Evolutionary conservation across 2,888 invertebrate species (phyloP).

Genomic region (Scaptomyza tumidula): DNA sequence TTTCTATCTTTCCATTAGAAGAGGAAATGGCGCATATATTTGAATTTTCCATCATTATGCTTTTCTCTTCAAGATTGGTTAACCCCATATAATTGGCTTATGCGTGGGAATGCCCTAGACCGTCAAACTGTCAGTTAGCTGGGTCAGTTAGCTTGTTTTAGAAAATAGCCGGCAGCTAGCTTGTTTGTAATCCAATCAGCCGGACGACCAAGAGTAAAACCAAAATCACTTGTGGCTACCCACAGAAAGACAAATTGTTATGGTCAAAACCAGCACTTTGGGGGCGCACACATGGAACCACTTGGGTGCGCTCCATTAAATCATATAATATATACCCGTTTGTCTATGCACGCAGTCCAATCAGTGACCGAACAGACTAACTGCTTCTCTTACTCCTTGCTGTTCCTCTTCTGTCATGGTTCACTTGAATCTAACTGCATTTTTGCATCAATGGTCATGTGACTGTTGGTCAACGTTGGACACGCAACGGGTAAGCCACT

Average conservation of each 20-base stretch:
- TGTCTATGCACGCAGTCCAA: constrained; percentile 37
- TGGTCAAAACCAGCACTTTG: constrained; percentile 58
- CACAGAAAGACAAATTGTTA: constrained; percentile 48
- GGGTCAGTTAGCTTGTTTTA: constrained; percentile 14
- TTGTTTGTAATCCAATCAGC: constrained; percentile 59
- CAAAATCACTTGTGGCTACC: constrained; percentile 41
- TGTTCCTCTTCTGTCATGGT: constrained; percentile 23
- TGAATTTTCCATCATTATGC: constrained; percentile 1
- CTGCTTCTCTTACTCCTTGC: constrained; percentile 11
- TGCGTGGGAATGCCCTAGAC: constrained; percentile 70
- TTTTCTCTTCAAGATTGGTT: constrained; percentile 27
- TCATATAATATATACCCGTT: constrained; percentile 46
- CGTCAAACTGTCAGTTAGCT: constrained; percentile 10
- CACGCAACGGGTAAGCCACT: constrained; percentile 60
- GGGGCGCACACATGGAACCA: constrained; percentile 37
- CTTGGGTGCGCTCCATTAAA: constrained; percentile 73
- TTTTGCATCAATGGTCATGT: constrained; percentile 77
- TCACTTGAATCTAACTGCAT: constrained; percentile 66
- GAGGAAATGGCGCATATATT: constrained; percentile 40
- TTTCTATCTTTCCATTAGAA: constrained; percentile 6
- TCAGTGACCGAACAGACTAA: constrained; percentile 51
- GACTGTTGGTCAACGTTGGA: constrained; percentile 27
- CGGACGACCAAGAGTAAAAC: not conserved
- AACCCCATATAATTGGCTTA: constrained; percentile 66
- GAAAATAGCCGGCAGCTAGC: constrained; percentile 12